phyloP scores from a whole-genome alignment of 2,113 vertebrate species.

The Martes martes region DNA sequence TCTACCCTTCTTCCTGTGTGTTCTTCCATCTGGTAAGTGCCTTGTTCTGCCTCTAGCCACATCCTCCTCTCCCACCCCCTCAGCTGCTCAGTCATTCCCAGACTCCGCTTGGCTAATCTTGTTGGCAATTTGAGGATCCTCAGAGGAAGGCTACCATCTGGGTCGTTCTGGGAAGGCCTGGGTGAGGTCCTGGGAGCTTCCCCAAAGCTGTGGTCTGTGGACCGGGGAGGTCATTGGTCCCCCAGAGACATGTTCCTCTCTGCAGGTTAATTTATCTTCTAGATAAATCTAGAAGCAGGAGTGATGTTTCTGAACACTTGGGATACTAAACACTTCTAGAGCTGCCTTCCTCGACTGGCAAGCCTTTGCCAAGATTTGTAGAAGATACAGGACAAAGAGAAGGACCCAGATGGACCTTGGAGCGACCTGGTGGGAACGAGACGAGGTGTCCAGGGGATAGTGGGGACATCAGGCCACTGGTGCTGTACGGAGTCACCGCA shows the following conservation, averaged over 20 bases:
- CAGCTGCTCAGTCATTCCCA: background rate
- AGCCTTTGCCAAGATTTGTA: conserved; percentile 54
- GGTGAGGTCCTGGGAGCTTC: rapidly evolving
- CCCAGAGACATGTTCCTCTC: background rate
- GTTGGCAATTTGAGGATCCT: background rate
- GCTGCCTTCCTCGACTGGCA: conserved; percentile 28
- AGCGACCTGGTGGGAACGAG: conserved; percentile 9
- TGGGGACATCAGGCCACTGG: background rate
- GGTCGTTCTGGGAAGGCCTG: background rate
- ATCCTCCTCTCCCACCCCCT: background rate
- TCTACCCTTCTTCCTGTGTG: background rate
- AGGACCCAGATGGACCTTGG: conserved; percentile 1
- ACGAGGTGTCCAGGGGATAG: background rate
- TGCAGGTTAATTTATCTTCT: background rate
- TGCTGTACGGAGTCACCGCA: background rate
- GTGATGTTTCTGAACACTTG: conserved; percentile 17
- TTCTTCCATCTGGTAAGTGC: rapidly evolving
- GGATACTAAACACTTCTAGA: background rate
- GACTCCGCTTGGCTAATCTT: background rate
- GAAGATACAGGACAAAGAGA: background rate
- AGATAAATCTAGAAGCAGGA: background rate
- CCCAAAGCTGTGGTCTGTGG: background rate
- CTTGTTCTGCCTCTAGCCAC: background rate
- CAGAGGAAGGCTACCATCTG: background rate
- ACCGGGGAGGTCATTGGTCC: rapidly evolving